These are phyloP conservation scores for Lutjanus argentimaculatus DNA, from an alignment of 2,797 vertebrate genomes.

Conservation along the genomic window DNA sequence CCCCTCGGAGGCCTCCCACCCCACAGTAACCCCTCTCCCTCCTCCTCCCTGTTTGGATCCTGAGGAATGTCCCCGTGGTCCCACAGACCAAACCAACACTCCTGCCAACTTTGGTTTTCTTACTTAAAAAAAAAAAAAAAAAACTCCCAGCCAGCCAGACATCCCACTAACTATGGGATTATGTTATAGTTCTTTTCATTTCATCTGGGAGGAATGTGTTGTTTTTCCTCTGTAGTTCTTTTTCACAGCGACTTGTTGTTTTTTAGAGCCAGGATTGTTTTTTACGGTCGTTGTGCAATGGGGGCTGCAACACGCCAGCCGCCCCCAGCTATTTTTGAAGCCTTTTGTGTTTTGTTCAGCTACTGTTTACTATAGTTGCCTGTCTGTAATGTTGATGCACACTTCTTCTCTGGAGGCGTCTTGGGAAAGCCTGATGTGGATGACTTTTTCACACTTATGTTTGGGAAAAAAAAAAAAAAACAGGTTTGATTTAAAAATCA, in stretches of 20 bases:
- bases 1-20: slow-evolving; percentile 71
- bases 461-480: too few species aligned
- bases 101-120: slow-evolving; percentile 47
- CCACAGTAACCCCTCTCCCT: slow-evolving; percentile 50
- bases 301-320: slow-evolving; percentile 17
- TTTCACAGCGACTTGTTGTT: slow-evolving; percentile 57
- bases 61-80: slow-evolving; percentile 78
- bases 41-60: slow-evolving; percentile 60
- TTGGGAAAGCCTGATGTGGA: slow-evolving; percentile 4
- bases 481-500: slow-evolving; percentile 6
- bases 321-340: slow-evolving; percentile 59
- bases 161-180: slow-evolving; percentile 65
- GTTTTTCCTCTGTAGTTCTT: slow-evolving; percentile 59
- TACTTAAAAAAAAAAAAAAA: slow-evolving; percentile 29
- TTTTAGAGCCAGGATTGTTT: slow-evolving; percentile 43
- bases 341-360: slow-evolving; percentile 57
- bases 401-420: slow-evolving; percentile 25
- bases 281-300: slow-evolving; percentile 30
- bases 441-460: slow-evolving; percentile 13
- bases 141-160: slow-evolving; percentile 50
- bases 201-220: slow-evolving; percentile 70
- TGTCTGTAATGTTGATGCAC: slow-evolving; percentile 27
- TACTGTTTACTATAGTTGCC: slow-evolving; percentile 51
- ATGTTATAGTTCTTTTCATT: slow-evolving; percentile 53
- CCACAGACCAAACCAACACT: slow-evolving; percentile 45